Evolutionary conservation across 1,140 invertebrate species (phyloP), one percentile per base, ranked within the genome.

Genomic region (Drosophila saltans): DNA sequence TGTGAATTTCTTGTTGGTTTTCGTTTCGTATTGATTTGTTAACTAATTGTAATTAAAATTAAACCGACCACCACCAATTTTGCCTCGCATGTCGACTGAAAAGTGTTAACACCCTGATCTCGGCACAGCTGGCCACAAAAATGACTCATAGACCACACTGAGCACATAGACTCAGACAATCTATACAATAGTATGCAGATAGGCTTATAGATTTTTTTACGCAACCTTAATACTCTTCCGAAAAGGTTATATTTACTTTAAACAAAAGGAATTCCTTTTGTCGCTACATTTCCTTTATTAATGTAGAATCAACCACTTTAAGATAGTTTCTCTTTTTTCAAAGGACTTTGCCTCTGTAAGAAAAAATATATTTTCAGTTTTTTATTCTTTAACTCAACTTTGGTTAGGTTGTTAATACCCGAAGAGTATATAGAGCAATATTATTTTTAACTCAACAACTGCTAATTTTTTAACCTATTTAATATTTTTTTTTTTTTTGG

Each of bases 31-130:
- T 80, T 81, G 80, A 82, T 82, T 82, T 75, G 60, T 74, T 77
- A 43, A 70, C 77, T 66, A 84, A 77, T 84, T 84, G 68, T 67
- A 78, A 78, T 78, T 78, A 78, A 78, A 78, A 67, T 78, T 78
- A 78, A 78, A 78, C 45, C 75, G 57, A 78, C 67, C 58, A 66
- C 72, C 69, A 65, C 57, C 68, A 72, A 72, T 66, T 68, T 67
- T 59, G 9, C 41, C 61, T 78, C 62, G 75, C 75, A 78, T 78
- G 75, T 78, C 75, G 60, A 69, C 48, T 48, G 61, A 78, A 78
- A 78, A 78, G 36, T 75, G 76, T 75, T 75, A 70, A 82, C 80
- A 83, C 75, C 59, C 80, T 55, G 67, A 81, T 78, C 70, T 62
- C 45, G 10, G 74, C 79, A 78, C 79, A 82, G 74, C 79, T 82